These are phyloP conservation scores for Ochotona princeps DNA, from an alignment of 2,113 vertebrate genomes.

Conservation along the genomic window DNA sequence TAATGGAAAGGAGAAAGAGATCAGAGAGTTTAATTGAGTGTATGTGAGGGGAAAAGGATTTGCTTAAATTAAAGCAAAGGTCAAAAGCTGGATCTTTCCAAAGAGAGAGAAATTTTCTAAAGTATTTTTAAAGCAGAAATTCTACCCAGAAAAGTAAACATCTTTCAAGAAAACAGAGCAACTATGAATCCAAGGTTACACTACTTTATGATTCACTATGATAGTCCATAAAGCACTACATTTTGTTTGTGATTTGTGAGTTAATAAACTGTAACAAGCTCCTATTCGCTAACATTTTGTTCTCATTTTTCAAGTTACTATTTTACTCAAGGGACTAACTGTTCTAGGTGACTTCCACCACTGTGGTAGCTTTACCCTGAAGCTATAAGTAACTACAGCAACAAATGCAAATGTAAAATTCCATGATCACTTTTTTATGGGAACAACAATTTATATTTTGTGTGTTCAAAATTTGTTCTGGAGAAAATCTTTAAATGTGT, in stretches of 20 bases:
- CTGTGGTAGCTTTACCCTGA: not conserved
- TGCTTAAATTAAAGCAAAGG: slow-evolving; percentile 51
- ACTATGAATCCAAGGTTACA: slow-evolving; percentile 57
- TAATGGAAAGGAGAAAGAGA: slow-evolving; percentile 62
- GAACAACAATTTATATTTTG: not conserved
- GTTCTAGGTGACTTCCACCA: not conserved
- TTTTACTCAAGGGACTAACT: slow-evolving; percentile 47
- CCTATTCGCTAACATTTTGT: slow-evolving; percentile 47
- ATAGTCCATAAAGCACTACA: slow-evolving; percentile 39
- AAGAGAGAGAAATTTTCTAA: not conserved
- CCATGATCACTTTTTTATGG: not conserved
- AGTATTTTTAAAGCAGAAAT: not conserved
- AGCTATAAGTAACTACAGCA: not conserved
- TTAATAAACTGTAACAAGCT: slow-evolving; percentile 66
- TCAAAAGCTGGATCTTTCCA: not conserved
- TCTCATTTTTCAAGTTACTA: slow-evolving; percentile 54
- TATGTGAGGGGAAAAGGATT: slow-evolving; percentile 13
- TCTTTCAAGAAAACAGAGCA: slow-evolving; percentile 3
- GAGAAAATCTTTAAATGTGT: not conserved
- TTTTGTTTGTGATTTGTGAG: slow-evolving; percentile 72
- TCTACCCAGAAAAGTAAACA: not conserved
- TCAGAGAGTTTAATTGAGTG: slow-evolving; percentile 45
- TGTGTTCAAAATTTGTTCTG: not conserved
- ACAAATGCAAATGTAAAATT: not conserved
- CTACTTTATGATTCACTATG: not conserved